Evolutionary conservation across 2,888 invertebrate species (phyloP), one percentile per base, ranked within the genome.

Genomic region (Scaptomyza tumidula): DNA sequence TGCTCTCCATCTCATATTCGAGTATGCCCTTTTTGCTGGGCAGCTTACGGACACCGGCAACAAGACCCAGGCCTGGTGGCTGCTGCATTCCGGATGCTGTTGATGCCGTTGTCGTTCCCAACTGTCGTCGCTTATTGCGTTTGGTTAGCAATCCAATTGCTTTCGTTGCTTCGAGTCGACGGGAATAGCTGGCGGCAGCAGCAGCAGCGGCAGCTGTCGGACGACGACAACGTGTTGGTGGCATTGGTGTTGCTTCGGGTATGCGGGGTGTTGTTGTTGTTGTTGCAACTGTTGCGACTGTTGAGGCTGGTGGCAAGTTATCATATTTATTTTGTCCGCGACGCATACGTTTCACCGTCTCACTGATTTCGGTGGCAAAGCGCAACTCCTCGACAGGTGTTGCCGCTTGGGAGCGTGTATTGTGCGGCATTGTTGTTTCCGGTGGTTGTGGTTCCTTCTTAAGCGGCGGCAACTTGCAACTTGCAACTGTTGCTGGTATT

Each of bases 361-460:
- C 91, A 37, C 92, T 91, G 6, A 92, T 92, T 63, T 92, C 92
- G 7, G 92, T 91, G 29, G 91, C 90, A 63, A 91, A 91, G 4
- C 91, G 90, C 31, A 91, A 50, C 44, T 91, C 90, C 69, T 91
- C 91, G 1, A 90, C 80, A 0, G 91, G 90, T 0, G 91, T 90
- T 2, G 76, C 79, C 0, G 88, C 89, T n/a, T 88, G 84, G 6
- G 90, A 89, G 9, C 90, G 87, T 14, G 83, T 90, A 9, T 77
- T 76, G n/a, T 86, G 78, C 0, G 80, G 62, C 5, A 77, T 70
- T 3, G 43, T 6, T 3, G 13, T 5, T 13, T 55, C 61, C 10
- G 49, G 52, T 14, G 49, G 54, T 19, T 19, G 19, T n/a, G n/a
- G n/a, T 16, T 78, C 66, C 52, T 70, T 69, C 37, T 86, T 75